Evolutionary conservation across 2,113 vertebrate species (phyloP), one percentile per base, ranked within the genome.

Genomic region (Brachypteracias leptosomus): DNA sequence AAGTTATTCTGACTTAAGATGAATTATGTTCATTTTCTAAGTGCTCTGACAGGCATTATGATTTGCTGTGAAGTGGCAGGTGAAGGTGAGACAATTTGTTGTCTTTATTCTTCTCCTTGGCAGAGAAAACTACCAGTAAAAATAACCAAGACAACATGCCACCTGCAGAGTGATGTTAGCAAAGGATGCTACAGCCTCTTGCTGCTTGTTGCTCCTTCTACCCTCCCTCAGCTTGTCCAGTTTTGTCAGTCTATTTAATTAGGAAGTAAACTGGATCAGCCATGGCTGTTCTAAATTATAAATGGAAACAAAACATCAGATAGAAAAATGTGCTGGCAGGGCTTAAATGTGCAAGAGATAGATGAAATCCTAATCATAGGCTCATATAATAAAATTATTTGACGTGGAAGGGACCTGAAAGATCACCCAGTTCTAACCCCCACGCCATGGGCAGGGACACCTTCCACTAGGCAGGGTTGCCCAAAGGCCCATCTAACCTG

Each of bases 31-130:
- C 62, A 80, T 66, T 88, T 93, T 87, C 54, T 62, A n/a, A 28
- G 35, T 44, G 33, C 29, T 84, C 1, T 0, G 31, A 9, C 13
- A 82, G 17, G 25, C 46, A 54, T 62, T n/a, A 29, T 0, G 0
- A 51, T 65, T 79, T 85, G 7, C 58, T 33, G 14, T 38, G 57
- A 79, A 79, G 57, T 33, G 31, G 16, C 29, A 89, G 58, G 24
- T 3, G 22, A 91, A 73, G 24, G 47, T 49, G 36, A 66, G 22
- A 46, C 1, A 46, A 16, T 78, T 87, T 88, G 7, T 28, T 78
- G 54, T 58, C 24, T 79, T 82, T 46, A 36, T 65, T 85, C 2
- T 33, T 52, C 31, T 52, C 9, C 19, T 54, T 66, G 36, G 14
- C 19, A 66, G 19, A 71, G n/a, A 68, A 88, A 77, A 72, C 10